Percentiles rank a stretch among this genome's conserved stretches.
Conservation (phyloP, 1,140 invertebrate genomes). For the Drosophila pruinosa region DNA sequence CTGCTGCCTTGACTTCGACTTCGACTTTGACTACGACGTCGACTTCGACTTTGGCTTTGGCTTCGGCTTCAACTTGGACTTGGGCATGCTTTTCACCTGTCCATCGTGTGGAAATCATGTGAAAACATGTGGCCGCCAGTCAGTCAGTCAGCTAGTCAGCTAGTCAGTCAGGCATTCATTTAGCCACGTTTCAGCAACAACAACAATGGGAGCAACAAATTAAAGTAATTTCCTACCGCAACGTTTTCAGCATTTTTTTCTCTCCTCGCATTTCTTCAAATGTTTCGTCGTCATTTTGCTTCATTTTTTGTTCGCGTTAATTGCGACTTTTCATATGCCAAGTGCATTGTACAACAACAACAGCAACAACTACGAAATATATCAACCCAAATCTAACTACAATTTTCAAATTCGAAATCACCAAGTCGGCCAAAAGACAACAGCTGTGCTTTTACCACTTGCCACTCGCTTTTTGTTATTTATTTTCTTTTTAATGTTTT, state of each 20-base stretch:
- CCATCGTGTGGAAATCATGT: conserved; percentile 79
- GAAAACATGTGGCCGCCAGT: conserved; percentile 75
- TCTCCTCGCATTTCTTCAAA: conserved; percentile 32
- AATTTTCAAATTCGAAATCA: conserved; percentile 12
- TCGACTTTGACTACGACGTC: not conserved
- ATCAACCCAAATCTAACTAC: conserved; percentile 30
- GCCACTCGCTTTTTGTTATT: not conserved
- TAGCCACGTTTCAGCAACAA: conserved; percentile 64
- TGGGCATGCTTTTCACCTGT: conserved; percentile 75
- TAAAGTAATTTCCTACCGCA: conserved; percentile 80
- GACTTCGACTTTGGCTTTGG: conserved; percentile 43
- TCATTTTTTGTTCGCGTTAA: conserved; percentile 48
- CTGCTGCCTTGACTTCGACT: conserved; percentile 21
- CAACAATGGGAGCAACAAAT: conserved; percentile 69
- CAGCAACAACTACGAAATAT: not conserved
- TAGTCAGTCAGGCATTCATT: conserved; percentile 68
- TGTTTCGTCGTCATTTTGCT: conserved; percentile 1
- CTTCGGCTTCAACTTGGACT: conserved; percentile 59
- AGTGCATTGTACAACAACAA: conserved; percentile 40
- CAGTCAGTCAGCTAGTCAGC: conserved; percentile 37
- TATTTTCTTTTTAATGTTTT: not conserved
- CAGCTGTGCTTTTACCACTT: conserved; percentile 27
- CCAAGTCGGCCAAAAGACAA: not conserved
- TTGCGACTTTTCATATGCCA: conserved; percentile 66
- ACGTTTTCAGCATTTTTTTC: conserved; percentile 54